Conservation (phyloP, 1,140 invertebrate genomes). For the Leptoteleia sp. region DNA sequence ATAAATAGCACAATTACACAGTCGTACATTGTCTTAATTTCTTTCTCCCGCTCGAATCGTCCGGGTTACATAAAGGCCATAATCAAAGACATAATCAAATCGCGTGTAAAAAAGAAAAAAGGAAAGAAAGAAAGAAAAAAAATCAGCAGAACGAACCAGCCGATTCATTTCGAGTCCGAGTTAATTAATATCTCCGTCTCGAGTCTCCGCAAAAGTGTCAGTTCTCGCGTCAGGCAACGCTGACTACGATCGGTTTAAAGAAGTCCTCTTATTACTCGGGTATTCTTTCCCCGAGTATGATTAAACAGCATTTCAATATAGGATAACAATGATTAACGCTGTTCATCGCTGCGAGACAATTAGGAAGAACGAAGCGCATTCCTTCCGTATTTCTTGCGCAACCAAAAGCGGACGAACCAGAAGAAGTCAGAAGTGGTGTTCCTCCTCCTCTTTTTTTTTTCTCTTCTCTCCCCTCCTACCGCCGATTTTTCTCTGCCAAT, state of each 20-base stretch:
- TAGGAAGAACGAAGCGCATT: constrained; percentile 32
- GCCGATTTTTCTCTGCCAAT: constrained; percentile 24
- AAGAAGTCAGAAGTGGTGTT: constrained; percentile 4
- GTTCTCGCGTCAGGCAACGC: constrained; percentile 11
- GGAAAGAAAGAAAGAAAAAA: no score
- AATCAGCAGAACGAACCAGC: constrained; percentile 4
- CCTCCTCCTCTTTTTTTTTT: constrained; percentile 5
- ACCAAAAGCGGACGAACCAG: constrained; percentile 1
- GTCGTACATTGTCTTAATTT: constrained; percentile 24
- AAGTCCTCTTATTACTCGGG: constrained; percentile 9
- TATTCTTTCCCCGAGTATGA: constrained; percentile 34
- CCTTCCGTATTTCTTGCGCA: constrained; percentile 58
- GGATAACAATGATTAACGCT: constrained; percentile 26
- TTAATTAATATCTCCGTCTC: neutral
- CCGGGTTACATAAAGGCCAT: constrained; percentile 21
- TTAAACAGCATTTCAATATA: constrained; percentile 35
- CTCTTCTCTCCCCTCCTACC: constrained; percentile 9
- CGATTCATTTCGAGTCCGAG: neutral
- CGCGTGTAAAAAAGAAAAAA: constrained; percentile 1
- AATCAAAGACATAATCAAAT: constrained; percentile 15
- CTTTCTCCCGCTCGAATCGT: neutral
- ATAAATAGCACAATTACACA: constrained; percentile 22
- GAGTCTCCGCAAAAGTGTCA: neutral
- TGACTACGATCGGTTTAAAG: neutral
- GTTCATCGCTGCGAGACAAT: constrained; percentile 58